Evolutionary conservation across 1,140 invertebrate species (phyloP).

Genomic region (Lasioglossum albipes): DNA sequence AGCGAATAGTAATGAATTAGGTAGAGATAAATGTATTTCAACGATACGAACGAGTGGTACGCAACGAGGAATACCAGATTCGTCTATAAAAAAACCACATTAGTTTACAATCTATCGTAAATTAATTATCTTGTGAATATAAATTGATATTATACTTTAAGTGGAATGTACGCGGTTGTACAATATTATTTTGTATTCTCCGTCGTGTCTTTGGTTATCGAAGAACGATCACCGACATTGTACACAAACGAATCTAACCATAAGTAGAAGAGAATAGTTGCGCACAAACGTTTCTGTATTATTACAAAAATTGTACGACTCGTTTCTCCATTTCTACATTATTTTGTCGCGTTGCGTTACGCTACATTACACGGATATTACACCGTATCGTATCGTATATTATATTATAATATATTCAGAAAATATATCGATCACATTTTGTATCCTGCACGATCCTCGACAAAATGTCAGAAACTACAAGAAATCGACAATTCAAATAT

Average conservation of each 20-base stretch:
- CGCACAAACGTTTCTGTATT: neutral
- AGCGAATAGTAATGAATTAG: neutral
- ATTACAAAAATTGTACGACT: neutral
- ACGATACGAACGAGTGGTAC: neutral
- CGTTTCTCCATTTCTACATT: neutral
- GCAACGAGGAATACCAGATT: neutral
- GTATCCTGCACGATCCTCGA: neutral
- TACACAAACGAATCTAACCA: too few species aligned
- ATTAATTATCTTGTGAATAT: neutral
- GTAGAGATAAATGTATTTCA: neutral
- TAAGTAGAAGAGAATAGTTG: neutral
- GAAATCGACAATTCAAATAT: too few species aligned
- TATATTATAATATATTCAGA: too few species aligned
- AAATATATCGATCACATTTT: too few species aligned
- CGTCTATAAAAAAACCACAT: neutral
- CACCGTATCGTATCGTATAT: too few species aligned
- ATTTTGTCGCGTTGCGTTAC: neutral
- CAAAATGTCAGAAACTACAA: neutral
- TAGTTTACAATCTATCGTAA: neutral
- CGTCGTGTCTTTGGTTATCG: too few species aligned
- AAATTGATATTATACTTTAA: too few species aligned
- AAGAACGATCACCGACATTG: too few species aligned
- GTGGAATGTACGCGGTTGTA: too few species aligned
- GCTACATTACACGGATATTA: too few species aligned
- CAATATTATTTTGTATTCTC: too few species aligned